These are phyloP conservation scores for Thereva nobilitata DNA, from an alignment of 2,888 invertebrate species.

Conservation along the genomic window DNA sequence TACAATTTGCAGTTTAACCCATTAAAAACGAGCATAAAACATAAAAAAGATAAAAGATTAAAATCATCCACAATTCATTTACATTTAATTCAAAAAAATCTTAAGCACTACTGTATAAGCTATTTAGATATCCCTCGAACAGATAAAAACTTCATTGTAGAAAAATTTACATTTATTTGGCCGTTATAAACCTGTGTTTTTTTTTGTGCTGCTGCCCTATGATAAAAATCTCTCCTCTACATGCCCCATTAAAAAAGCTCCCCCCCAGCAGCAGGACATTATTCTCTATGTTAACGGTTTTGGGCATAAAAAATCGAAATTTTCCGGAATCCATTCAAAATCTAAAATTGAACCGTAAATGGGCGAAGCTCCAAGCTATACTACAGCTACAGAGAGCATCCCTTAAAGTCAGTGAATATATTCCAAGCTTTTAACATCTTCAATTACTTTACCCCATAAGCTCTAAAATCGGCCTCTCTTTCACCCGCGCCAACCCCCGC, in stretches of 20 bases:
- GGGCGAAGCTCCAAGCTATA: slow-evolving; percentile 16
- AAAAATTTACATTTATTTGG: slow-evolving; percentile 20
- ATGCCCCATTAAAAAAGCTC: slow-evolving; percentile 34
- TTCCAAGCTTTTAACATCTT: slow-evolving; percentile 49
- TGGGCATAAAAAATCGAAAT: slow-evolving; percentile 25
- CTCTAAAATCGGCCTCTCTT: slow-evolving; percentile 44
- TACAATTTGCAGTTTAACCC: too few species aligned
- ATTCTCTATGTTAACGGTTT: slow-evolving; percentile 10
- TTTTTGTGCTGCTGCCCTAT: neutral
- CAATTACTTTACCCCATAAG: slow-evolving; percentile 49
- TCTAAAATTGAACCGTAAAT: slow-evolving; percentile 33
- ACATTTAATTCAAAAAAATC: slow-evolving; percentile 14
- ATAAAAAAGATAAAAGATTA: too few species aligned
- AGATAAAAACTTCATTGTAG: slow-evolving; percentile 27
- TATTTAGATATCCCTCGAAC: slow-evolving; percentile 13
- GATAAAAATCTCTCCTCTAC: slow-evolving; percentile 21
- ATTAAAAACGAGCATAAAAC: too few species aligned
- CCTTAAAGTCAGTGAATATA: slow-evolving; percentile 6
- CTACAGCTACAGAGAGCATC: neutral
- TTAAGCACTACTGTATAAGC: slow-evolving; percentile 12
- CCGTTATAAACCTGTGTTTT: slow-evolving; percentile 1
- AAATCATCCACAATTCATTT: slow-evolving; percentile 17
- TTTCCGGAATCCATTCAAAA: slow-evolving; percentile 32
- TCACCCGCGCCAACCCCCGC: neutral
- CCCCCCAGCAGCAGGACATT: slow-evolving; percentile 8